phyloP scores from a whole-genome alignment of 1,140 invertebrate genomes.

The honey bee (Apis mellifera) region Amel_HAv3.1 CM009942.2:7387001-7387500 shows the following conservation, averaged over 20 bases:
- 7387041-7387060: not conserved
- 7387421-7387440: not conserved
- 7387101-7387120: slow-evolving; percentile 7
- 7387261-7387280: slow-evolving; percentile 44
- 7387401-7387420: not conserved
- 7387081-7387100: not conserved
- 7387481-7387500: not conserved
- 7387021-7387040: not conserved
- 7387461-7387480: not conserved
- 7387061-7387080: too few species aligned
- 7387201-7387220: slow-evolving; percentile 27
- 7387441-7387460: not conserved
- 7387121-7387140: slow-evolving; percentile 16
- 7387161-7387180: slow-evolving; percentile 39
- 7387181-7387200: slow-evolving; percentile 28
- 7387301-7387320: too few species aligned
- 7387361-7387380: not conserved
- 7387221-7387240: slow-evolving; percentile 36
- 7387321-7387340: slow-evolving; percentile 13
- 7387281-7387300: slow-evolving; percentile 47
- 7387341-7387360: too few species aligned
- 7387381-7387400: slow-evolving; percentile 5
- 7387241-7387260: slow-evolving; percentile 20
- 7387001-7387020: too few species aligned
- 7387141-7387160: slow-evolving; percentile 18